phyloP scores from a whole-genome alignment of 2,113 vertebrate genomes.

The Pristiophorus japonicus region DNA sequence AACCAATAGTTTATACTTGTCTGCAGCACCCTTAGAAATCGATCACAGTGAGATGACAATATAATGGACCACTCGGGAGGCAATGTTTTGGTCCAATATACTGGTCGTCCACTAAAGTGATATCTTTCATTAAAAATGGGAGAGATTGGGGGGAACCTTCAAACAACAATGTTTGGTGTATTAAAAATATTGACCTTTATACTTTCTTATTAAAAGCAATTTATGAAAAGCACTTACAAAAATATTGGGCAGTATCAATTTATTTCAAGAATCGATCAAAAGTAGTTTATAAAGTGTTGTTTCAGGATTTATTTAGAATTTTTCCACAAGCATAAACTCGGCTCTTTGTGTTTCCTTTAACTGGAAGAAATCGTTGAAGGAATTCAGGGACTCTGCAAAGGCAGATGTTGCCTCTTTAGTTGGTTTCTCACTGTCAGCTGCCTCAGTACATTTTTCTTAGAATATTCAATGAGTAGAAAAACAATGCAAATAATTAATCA shows the following conservation, averaged over 20 bases:
- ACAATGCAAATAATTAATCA: background rate
- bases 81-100: slow-evolving; percentile 27
- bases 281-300: background rate
- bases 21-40: background rate
- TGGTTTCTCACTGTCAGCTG: background rate
- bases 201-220: slow-evolving; percentile 29
- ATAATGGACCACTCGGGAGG: slow-evolving; percentile 22
- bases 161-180: slow-evolving; percentile 4
- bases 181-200: slow-evolving; percentile 36
- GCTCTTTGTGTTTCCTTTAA: background rate
- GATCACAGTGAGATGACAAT: background rate
- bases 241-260: slow-evolving; percentile 26
- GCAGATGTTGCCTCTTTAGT: background rate
- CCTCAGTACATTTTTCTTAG: background rate
- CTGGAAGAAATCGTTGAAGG: background rate
- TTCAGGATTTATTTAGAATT: slow-evolving; percentile 21
- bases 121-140: slow-evolving; percentile 26
- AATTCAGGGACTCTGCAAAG: background rate
- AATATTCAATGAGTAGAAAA: background rate
- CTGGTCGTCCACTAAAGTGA: background rate
- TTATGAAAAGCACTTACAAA: slow-evolving; percentile 28
- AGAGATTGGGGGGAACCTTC: background rate
- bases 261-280: slow-evolving; percentile 17
- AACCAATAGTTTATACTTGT: background rate
- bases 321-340: background rate